phyloP scores from a whole-genome alignment of 2,888 invertebrate species.

The Meteorus colon region DNA sequence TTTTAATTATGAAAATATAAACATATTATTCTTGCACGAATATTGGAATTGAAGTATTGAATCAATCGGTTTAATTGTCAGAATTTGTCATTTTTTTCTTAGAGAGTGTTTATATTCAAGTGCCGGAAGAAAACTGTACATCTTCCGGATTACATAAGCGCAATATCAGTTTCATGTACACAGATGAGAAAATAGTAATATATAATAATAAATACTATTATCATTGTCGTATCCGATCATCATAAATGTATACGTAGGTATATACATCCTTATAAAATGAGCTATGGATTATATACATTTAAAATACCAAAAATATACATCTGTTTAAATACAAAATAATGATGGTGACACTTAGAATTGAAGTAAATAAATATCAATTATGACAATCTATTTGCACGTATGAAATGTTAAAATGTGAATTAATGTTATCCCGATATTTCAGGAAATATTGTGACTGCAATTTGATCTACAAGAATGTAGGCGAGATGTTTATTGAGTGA shows the following conservation, averaged over 20 bases:
- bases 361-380: neutral
- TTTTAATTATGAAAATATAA: neutral
- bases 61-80: neutral
- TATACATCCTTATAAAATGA: neutral
- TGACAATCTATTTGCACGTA: neutral
- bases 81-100: neutral
- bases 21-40: neutral
- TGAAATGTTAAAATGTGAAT: neutral
- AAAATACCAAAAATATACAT: neutral
- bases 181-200: too few relatives aligned
- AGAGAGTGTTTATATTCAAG: neutral
- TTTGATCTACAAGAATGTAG: slow-evolving; percentile 85
- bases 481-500: slow-evolving; percentile 80
- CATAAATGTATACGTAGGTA: neutral
- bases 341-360: slow-evolving; percentile 9
- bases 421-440: slow-evolving; percentile 73
- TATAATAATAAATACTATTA: neutral
- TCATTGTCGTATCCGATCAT: too few relatives aligned
- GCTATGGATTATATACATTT: neutral
- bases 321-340: neutral
- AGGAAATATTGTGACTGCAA: slow-evolving; percentile 85
- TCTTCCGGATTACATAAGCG: neutral
- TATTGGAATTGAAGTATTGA: neutral
- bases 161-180: neutral
- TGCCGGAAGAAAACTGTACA: neutral